Evolutionary conservation across 2,797 vertebrate genomes (phyloP).

Genomic region (Enteromius thamalakanensis): DNA sequence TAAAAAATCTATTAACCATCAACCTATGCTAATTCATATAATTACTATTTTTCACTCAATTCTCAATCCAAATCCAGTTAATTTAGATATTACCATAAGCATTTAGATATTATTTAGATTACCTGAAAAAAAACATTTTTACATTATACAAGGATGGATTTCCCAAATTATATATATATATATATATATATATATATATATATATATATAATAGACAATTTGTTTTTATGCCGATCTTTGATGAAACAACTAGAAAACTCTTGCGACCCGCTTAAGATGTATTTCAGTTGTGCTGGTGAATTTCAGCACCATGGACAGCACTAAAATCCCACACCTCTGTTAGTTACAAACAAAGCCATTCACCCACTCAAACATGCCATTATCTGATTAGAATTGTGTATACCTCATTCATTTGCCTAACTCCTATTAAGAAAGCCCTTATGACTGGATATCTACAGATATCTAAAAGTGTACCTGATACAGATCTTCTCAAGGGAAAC

Average conservation of each 20-base stretch:
- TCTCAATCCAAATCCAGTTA: neutral
- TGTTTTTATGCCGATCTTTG: neutral
- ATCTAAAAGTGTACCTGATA: conserved; percentile 88
- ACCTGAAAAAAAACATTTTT: neutral
- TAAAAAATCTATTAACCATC: neutral
- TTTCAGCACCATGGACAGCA: conserved; percentile 69
- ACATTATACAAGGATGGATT: neutral
- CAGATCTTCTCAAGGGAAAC: conserved; percentile 91
- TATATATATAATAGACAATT: neutral
- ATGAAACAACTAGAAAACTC: conserved; percentile 6
- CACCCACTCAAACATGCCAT: conserved; percentile 5
- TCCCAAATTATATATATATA: neutral
- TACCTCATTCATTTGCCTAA: neutral
- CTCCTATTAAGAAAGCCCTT: neutral
- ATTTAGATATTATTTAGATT: neutral
- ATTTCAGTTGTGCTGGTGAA: neutral
- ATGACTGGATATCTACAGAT: conserved; percentile 18
- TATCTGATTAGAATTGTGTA: neutral
- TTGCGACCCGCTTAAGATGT: neutral
- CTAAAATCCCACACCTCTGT: neutral
- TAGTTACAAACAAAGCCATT: conserved; percentile 1
- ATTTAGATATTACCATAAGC: neutral
- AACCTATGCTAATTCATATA: neutral
- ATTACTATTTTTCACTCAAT: neutral
- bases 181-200: neutral